Conservation (phyloP, 2,888 invertebrate genomes). For the Drosophila monieri region DNA sequence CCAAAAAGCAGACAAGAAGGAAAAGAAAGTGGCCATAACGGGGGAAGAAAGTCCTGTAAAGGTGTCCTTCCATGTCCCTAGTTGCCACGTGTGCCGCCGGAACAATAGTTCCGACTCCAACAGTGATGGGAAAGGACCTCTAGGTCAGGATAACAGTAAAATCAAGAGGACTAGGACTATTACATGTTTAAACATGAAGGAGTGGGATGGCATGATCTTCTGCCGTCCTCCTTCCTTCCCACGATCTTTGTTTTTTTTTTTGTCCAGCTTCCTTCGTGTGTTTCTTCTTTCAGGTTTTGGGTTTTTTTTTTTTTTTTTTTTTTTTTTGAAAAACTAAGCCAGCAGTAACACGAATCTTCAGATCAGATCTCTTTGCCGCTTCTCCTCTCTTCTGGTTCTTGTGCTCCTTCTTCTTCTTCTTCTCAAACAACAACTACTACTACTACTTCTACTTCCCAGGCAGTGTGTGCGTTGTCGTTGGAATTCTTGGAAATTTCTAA, state of each 20-base stretch:
- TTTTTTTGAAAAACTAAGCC: constrained; percentile 70
- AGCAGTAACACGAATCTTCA: constrained; percentile 72
- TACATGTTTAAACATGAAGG: neutral
- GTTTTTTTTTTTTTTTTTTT: constrained; percentile 23
- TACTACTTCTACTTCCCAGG: constrained; percentile 6
- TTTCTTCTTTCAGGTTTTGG: constrained; percentile 12
- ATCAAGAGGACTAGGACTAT: neutral
- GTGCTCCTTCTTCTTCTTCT: constrained; percentile 14
- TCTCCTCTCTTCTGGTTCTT: constrained; percentile 8
- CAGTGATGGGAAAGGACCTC: constrained; percentile 2
- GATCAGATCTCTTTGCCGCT: constrained; percentile 9
- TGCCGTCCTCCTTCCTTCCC: constrained; percentile 3
- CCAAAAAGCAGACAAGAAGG: neutral
- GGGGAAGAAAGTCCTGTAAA: constrained; percentile 40
- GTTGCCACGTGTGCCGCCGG: constrained; percentile 33
- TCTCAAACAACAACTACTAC: neutral
- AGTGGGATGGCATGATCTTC: neutral
- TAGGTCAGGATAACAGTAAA: neutral
- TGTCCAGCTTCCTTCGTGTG: too few species aligned
- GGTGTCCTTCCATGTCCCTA: constrained; percentile 5
- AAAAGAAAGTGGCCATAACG: constrained; percentile 45
- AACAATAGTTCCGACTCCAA: constrained; percentile 13
- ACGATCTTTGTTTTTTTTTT: constrained; percentile 1
- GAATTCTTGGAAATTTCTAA: constrained; percentile 75
- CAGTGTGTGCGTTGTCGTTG: constrained; percentile 58